Conservation (phyloP, 2,888 invertebrate species). For the Lepetodrilus schrolli region DNA sequence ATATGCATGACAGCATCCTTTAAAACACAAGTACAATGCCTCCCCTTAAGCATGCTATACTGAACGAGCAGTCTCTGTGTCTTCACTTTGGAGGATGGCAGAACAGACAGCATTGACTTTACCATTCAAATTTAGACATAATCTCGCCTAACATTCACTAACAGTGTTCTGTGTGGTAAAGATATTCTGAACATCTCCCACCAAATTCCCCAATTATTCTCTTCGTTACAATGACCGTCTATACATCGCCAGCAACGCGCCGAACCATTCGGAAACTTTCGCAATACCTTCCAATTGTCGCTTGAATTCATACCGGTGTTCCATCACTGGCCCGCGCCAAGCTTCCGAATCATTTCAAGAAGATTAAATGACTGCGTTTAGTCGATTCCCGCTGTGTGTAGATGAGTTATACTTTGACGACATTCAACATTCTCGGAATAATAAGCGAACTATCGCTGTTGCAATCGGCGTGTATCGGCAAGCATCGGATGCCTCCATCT, state of each 20-base stretch:
- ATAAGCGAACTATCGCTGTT: not conserved
- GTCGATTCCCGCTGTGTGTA: not conserved
- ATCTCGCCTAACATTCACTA: too few relatives aligned
- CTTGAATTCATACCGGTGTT: not conserved
- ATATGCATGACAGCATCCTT: too few relatives aligned
- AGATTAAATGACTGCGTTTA: slow-evolving; percentile 13
- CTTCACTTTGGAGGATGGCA: too few relatives aligned
- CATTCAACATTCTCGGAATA: slow-evolving; percentile 7
- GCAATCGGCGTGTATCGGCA: slow-evolving; percentile 14
- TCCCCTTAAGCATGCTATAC: too few relatives aligned
- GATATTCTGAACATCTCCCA: too few relatives aligned
- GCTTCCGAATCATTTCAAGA: not conserved
- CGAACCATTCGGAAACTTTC: not conserved
- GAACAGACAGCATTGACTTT: too few relatives aligned
- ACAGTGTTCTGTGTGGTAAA: too few relatives aligned
- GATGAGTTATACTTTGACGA: slow-evolving; percentile 15
- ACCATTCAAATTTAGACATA: too few relatives aligned
- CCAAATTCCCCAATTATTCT: not conserved
- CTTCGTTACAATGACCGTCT: not conserved
- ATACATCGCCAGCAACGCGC: not conserved
- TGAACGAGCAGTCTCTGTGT: too few relatives aligned
- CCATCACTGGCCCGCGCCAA: not conserved
- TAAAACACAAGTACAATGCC: too few relatives aligned
- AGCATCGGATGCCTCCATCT: slow-evolving; percentile 6
- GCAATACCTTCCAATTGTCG: not conserved